Base-by-base conservation (phyloP, 2,888 invertebrate genomes). In the Zootermopsis nevadensis region DNA sequence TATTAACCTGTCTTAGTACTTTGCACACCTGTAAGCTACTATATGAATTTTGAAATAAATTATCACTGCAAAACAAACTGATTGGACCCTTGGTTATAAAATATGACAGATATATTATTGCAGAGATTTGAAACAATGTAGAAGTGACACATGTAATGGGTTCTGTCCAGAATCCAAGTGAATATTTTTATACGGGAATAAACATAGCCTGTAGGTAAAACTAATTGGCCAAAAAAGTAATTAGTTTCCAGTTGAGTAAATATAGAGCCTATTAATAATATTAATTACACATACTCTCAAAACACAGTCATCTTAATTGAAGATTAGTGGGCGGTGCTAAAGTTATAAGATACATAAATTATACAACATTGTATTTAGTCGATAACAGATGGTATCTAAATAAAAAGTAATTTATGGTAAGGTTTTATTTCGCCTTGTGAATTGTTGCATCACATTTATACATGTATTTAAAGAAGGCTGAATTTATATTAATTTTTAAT, bases 151-250 rank as follows among this genome's bases (percentile, higher is more conserved):
- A 35, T 53, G 77, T 77, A 77, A 53, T 8, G 77, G 77, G 30
- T 77, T 77, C 77, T 53, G 31, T 48, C n/a, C 24, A 55, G 77
- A 77, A 79, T 66, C 79, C 66, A 60, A 79, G 79, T 66, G 79
- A 79, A 79, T 79, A 79, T 79, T 79, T 79, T 79, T 79, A 79
- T 79, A 79, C 66, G 81, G 69, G 72, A 48, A 81, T 69, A 74
- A 81, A 38, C 81, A 79, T 81, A 81, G 69, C 74, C 82, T 76
- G 72, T 82, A 60, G 72, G 33, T 74, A 60, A 60, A 48, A 55
- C 24, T 82, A 82, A 66, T 60, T 82, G 76, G 74, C 76, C 72
- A 76, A 76, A 67, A 82, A 55, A 76, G 72, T 82, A 33, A 33
- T 35, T 82, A 76, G 81, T 31, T 81, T 69, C 42, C 72, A 81